Base-by-base conservation (phyloP, 2,797 vertebrate species). In the Cyprinodon diabolis region DNA sequence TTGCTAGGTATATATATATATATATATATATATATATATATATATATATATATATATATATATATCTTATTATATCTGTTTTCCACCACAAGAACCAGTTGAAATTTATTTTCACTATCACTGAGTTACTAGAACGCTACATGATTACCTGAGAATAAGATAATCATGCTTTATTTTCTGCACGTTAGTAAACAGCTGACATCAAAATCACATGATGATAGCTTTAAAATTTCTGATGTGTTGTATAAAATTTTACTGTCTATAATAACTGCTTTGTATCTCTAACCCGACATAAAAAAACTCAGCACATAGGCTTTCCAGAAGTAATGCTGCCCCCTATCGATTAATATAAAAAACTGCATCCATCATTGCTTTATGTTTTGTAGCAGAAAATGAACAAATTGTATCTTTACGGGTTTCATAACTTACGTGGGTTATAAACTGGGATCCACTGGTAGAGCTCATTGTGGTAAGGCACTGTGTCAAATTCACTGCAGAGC, bases 401-500 rank as follows among this genome's bases (percentile, higher is more conserved):
- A 35, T 23, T n/a, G 37, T 47, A 25, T 45, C 51, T 55, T 71
- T 70, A 54, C 72, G 66, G 51, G 11, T 63, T 68, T 66, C 4
- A 49, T 3, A 57, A 86, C 81, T 66, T 93, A 98, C 98, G 82
- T 88, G 93, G 80, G 86, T 95, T 97, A 51, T 92, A 86, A 75
- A 99, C 91, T 0, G 98, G 97, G 83, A 96, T 94, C 98, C 98
- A 99, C 84, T 92, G 91, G 90, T 99, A 97, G 75, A 99, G 94
- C 65, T 97, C 94, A 0, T 98, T 98, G 88, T 97, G 95, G 91
- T 98, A 97, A 2, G 96, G 94, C 68, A 99, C 97, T 0, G 97
- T 98, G 90, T 99, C 95, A 79, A 99, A 99, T 87, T 99, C 98
- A 49, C 96, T 98, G 93, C 98, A 99, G 65, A 98, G 97, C 97